Base-by-base conservation (phyloP, 37 sponge, comb jelly and placozoan genomes). In the Cliona cf. orientalis region DNA sequence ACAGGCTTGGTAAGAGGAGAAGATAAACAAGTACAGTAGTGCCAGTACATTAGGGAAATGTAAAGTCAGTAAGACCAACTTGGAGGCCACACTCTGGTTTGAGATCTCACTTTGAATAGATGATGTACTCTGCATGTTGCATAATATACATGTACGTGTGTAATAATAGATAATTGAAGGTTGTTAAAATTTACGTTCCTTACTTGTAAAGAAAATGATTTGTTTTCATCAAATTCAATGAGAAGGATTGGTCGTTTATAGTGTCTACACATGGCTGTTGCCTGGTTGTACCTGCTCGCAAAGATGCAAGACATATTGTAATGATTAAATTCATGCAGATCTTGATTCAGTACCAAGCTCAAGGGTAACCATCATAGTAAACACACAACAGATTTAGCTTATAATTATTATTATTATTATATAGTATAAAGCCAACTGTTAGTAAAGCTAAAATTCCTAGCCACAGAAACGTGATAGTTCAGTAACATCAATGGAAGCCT, bases 21-120 rank as follows among this genome's bases (percentile, higher is more conserved):
- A 29, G 33, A 22, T 59, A 3, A 59, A 4, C 60, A 59, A 14
- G 60, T 29, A 59, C 4, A 3, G 12, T 59, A 14, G 12, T 12
- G 5, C 23, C 60, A 59, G 53, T 60, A 97, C 95, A 81, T 87
- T 84, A 11, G 97, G 99, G 69, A 98, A 98, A 71, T 98, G 99
- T 2, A 98, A 79, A 11, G 97, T 98, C 44, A 98, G 64, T 25
- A 98, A 87, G 3, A 84, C 92, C 21, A 98, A 80, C 58, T 96
- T 96, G 21, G 97, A 91, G 0, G 90, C 58, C 14, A 92, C 49
- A 76, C 60, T 82, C 19, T 90, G 83, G 26, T 56, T 42, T n/a
- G 96, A 95, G 35, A 95, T 88, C 21, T 95, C 96, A 78, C 93
- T 72, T 26, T 79, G 63, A 19, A 84, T 1, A 7, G 82, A 34